A percentile compares a stretch with the other conserved stretches of the same genome.
phyloP scores from a whole-genome alignment of 2,797 vertebrate genomes.

The Phrynocephalus vlangalii region DNA sequence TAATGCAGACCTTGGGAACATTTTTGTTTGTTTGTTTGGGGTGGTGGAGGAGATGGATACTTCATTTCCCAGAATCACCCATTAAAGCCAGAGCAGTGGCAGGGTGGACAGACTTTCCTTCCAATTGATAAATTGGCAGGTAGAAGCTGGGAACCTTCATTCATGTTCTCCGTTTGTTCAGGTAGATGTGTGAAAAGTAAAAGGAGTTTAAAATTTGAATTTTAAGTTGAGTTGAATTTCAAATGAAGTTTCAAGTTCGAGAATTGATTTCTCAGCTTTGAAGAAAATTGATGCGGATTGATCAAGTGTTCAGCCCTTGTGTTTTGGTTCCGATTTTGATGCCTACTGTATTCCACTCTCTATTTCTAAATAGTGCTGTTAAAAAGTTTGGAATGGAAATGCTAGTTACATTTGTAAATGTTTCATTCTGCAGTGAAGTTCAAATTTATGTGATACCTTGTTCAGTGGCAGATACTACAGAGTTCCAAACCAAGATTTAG shows the following conservation, averaged over 20 bases:
- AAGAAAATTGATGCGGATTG: not conserved
- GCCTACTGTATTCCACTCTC: not conserved
- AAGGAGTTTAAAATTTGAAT: not conserved
- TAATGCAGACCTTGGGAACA: not conserved
- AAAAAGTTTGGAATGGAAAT: not conserved
- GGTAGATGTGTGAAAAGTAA: not conserved
- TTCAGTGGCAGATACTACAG: not conserved
- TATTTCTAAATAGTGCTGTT: not conserved
- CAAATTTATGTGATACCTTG: too few relatives aligned
- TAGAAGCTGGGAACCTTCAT: not conserved
- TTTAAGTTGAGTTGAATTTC: not conserved
- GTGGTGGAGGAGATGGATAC: too few relatives aligned
- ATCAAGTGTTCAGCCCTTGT: too few relatives aligned
- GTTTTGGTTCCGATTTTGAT: not conserved
- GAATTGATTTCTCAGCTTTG: not conserved
- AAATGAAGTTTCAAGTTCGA: not conserved
- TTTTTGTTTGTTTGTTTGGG: too few relatives aligned
- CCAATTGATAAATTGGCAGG: not conserved
- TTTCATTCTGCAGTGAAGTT: not conserved
- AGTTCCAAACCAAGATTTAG: not conserved
- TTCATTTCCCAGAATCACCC: too few relatives aligned
- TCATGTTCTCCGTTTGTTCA: not conserved
- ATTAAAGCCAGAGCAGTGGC: too few relatives aligned
- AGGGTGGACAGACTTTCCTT: not conserved
- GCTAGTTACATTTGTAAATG: not conserved